Evolutionary conservation across 2,113 vertebrate genomes (phyloP), one percentile per base, ranked within the genome.

Genomic region (Corydoras maculifer): DNA sequence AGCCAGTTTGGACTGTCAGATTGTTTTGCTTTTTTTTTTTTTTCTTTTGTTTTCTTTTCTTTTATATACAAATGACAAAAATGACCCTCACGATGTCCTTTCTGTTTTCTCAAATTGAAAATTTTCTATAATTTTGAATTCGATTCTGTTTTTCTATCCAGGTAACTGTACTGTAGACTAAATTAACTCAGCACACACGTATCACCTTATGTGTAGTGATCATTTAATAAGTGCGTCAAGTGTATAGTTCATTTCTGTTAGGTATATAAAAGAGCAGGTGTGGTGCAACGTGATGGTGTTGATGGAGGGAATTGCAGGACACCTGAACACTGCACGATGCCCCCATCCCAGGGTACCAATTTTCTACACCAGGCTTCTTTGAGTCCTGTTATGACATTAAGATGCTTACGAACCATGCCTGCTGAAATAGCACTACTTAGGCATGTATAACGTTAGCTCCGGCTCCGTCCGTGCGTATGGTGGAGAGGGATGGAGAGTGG

Each of bases 141-240:
- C 32, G 68, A 70, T 87, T 90, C 91, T 51, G 35, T 70, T 66
- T 85, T 82, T 84, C 75, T 82, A 91, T 94, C 90, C 88, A 90
- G 89, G 94, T 94, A 93, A 93, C 91, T 93, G 93, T 94, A 93
- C 90, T 91, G 91, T 93, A 92, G 91, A 88, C 89, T 90, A 89
- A 90, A 90, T 87, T 66, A 89, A 91, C 88, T 89, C 90, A 90
- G 89, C 92, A 92, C 93, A 92, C 91, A 93, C 93, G 90, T 93
- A 93, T 92, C 91, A 92, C 91, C 87, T 93, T 91, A 92, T 89
- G 88, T 91, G 87, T 94, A 92, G 91, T 93, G 91, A 89, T 91
- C 92, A 91, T 90, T 84, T 91, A 91, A 91, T 89, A 90, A 88
- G 89, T 89, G 86, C 86, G 87, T 91, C 89, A 87, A 87, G 88